Base-by-base conservation (phyloP, 2,113 vertebrate genomes). In the Turdus rufiventris region DNA sequence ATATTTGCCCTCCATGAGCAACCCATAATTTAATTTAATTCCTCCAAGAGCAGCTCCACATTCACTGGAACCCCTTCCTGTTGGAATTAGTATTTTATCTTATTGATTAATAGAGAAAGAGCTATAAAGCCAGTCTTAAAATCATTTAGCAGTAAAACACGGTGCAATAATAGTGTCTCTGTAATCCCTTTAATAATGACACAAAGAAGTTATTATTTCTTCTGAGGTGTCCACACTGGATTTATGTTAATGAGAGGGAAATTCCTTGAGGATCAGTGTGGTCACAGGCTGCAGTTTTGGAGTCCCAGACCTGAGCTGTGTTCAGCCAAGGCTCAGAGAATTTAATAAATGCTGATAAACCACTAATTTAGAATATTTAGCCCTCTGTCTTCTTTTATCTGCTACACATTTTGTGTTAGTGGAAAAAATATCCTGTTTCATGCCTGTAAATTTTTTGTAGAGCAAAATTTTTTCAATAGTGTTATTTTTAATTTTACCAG, bases 61-160 rank as follows among this genome's bases (percentile, higher is more conserved):
- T 66, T 90, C 57, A 4, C 51, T 77, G 1, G 0, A 79, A 36
- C 20, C 31, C 47, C 74, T 65, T 71, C 72, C 84, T 36, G 43
- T 34, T 90, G 42, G 81, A 95, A 96, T 96, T 95, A 91, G 73
- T 38, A 23, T 87, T 96, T 93, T 93, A 63, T 93, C 91, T 93
- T 72, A 61, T 28, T 96, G 94, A 94, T 89, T 75, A 77, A 93
- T 78, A 33, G 65, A 47, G 61, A 42, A 70, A 36, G 87, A 74
- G 93, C 85, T 71, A 31, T 74, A 75, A 84, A 68, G 68, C 66
- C 25, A 23, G 51, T 71, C 88, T 83, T 84, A 61, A 85, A 94
- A 68, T 70, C 53, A 68, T 91, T 95, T 70, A 76, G 80, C 82
- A 67, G 63, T 88, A 57, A 95, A 93, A 11, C 53, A 38, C 88